These are phyloP conservation scores for Sminthurinus aureus DNA, from an alignment of 2,888 invertebrate genomes.

Conservation along the genomic window DNA sequence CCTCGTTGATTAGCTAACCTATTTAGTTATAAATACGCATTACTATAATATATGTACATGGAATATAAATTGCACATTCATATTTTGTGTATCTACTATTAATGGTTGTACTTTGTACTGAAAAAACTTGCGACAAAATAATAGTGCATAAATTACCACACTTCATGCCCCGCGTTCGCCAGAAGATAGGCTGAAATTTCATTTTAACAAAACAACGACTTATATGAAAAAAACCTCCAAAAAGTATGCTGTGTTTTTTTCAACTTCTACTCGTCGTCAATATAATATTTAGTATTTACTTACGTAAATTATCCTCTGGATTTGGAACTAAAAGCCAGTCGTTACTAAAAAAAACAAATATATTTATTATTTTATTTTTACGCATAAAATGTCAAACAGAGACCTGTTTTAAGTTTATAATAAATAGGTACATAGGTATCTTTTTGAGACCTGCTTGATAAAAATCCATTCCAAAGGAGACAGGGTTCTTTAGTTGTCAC, in stretches of 20 bases:
- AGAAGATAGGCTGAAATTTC: conserved; percentile 14
- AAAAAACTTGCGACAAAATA: conserved; percentile 64
- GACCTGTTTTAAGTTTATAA: no score
- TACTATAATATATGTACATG: no score
- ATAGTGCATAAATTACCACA: conserved; percentile 66
- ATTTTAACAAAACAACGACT: neutral
- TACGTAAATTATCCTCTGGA: conserved; percentile 1
- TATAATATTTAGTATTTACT: neutral
- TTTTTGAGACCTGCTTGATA: neutral
- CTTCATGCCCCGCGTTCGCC: conserved; percentile 31
- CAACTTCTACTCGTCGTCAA: no score
- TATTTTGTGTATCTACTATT: no score
- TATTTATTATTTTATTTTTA: no score
- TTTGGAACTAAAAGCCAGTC: conserved; percentile 12
- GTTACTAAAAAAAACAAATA: neutral
- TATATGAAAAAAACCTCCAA: neutral
- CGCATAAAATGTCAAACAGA: no score
- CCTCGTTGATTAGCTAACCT: no score
- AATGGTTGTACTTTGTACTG: no score
- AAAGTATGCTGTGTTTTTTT: neutral
- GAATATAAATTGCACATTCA: no score
- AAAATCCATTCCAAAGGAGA: neutral
- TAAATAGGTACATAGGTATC: no score
- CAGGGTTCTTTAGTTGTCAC: neutral
- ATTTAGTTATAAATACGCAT: no score